phyloP scores from a whole-genome alignment of 2,888 invertebrate species.

The Sepiola atlantica region DNA sequence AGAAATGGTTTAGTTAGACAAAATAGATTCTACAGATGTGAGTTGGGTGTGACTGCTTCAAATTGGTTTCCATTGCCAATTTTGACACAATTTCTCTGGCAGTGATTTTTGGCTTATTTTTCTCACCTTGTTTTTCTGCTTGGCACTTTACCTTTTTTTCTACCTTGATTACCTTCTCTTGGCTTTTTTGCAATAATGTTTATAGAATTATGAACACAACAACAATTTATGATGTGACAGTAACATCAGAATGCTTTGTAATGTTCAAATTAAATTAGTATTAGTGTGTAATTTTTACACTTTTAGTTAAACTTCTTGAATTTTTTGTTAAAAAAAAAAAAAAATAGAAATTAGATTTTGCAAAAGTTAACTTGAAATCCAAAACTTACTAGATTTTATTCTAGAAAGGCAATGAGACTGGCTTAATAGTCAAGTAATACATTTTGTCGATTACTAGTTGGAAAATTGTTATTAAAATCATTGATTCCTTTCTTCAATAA shows the following conservation, averaged over 20 bases:
- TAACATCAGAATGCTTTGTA: background rate
- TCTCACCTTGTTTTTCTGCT: background rate
- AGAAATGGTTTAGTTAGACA: background rate
- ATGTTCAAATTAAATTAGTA: slow-evolving; percentile 3
- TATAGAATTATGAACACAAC: background rate
- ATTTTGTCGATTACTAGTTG: too few relatives aligned
- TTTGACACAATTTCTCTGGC: background rate
- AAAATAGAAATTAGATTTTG: background rate
- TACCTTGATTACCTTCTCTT: background rate
- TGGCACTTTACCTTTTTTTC: background rate
- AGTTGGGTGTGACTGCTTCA: background rate
- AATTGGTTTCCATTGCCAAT: background rate
- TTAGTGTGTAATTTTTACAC: background rate
- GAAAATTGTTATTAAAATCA: too few relatives aligned
- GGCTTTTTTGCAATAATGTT: background rate
- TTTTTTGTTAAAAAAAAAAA: background rate
- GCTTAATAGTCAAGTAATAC: too few relatives aligned
- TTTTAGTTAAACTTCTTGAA: background rate
- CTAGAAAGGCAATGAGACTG: too few relatives aligned
- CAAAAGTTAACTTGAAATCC: background rate
- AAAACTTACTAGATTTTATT: background rate
- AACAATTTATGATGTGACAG: background rate
- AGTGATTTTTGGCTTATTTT: background rate
- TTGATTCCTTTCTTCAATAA: too few relatives aligned
- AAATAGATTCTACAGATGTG: background rate